These are phyloP conservation scores for Yponomeuta plumbellus DNA, from an alignment of 2,888 invertebrate species.

Conservation along the genomic window DNA sequence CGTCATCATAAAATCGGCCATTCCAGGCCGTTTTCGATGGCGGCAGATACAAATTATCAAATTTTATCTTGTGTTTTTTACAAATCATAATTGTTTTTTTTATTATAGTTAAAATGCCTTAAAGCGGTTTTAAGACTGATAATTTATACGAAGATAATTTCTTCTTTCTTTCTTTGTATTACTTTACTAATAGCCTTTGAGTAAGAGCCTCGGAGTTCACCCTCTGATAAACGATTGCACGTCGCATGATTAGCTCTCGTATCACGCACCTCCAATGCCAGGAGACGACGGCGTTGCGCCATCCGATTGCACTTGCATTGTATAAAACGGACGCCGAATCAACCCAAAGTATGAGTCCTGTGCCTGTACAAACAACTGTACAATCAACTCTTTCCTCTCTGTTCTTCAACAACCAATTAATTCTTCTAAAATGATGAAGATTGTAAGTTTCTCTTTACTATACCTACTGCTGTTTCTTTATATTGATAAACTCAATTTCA, in stretches of 20 bases:
- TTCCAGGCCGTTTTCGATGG: too few relatives aligned
- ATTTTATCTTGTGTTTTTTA: too few relatives aligned
- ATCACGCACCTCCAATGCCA: slow-evolving; percentile 67
- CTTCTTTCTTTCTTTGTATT: too few relatives aligned
- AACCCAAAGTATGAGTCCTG: slow-evolving; percentile 44
- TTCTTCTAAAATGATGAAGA: slow-evolving; percentile 61
- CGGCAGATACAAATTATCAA: too few relatives aligned
- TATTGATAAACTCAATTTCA: neutral
- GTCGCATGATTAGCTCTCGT: slow-evolving; percentile 28
- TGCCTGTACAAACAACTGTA: slow-evolving; percentile 38
- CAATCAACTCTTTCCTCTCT: slow-evolving; percentile 28
- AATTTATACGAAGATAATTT: too few relatives aligned
- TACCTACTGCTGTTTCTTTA: neutral
- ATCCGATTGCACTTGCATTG: slow-evolving; percentile 28
- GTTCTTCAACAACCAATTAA: slow-evolving; percentile 19
- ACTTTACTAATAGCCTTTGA: too few relatives aligned
- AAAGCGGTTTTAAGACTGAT: too few relatives aligned
- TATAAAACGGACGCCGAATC: slow-evolving; percentile 46
- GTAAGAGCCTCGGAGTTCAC: too few relatives aligned
- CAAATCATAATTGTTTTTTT: too few relatives aligned
- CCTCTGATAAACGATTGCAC: neutral
- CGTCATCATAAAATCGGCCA: too few relatives aligned
- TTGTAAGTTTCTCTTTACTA: slow-evolving; percentile 40
- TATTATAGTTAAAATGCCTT: too few relatives aligned
- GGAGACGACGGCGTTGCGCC: slow-evolving; percentile 40